These are phyloP conservation scores for Protophormia terraenovae DNA, from an alignment of 2,888 invertebrate genomes.

Conservation along the genomic window DNA sequence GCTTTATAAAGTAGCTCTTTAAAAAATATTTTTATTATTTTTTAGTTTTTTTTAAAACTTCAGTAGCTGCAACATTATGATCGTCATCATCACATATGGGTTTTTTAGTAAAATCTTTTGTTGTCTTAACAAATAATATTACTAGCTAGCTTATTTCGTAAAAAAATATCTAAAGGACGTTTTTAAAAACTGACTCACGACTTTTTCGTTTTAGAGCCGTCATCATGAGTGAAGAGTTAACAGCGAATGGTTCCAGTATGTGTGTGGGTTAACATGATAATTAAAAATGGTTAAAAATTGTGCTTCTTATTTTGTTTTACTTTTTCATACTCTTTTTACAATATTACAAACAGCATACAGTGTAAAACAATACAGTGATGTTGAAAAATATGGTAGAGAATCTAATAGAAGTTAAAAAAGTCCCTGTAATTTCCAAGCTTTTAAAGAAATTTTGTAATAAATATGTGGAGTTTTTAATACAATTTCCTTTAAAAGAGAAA, in stretches of 20 bases:
- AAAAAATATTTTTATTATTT: background rate
- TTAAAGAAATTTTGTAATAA: too few species aligned
- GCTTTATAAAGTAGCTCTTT: conserved; percentile 5
- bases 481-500: too few species aligned
- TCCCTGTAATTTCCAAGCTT: too few species aligned
- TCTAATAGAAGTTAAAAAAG: too few species aligned
- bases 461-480: too few species aligned
- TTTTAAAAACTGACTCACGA: conserved; percentile 65
- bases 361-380: background rate
- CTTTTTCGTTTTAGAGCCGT: conserved; percentile 36
- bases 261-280: conserved; percentile 69
- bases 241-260: background rate
- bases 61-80: conserved; percentile 29
- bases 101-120: background rate
- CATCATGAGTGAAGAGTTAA: conserved; percentile 39
- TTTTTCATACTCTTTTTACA: conserved; percentile 27
- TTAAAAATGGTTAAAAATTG: conserved; percentile 65
- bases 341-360: conserved; percentile 18
- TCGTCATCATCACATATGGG: background rate
- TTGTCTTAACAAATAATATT: background rate
- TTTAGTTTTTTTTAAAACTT: background rate
- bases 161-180: conserved; percentile 44
- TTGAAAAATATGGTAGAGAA: too few species aligned
- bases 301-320: conserved; percentile 14
- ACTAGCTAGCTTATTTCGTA: background rate